These are phyloP conservation scores for Marmota monax DNA, from an alignment of 2,113 vertebrate genomes.

Conservation along the genomic window DNA sequence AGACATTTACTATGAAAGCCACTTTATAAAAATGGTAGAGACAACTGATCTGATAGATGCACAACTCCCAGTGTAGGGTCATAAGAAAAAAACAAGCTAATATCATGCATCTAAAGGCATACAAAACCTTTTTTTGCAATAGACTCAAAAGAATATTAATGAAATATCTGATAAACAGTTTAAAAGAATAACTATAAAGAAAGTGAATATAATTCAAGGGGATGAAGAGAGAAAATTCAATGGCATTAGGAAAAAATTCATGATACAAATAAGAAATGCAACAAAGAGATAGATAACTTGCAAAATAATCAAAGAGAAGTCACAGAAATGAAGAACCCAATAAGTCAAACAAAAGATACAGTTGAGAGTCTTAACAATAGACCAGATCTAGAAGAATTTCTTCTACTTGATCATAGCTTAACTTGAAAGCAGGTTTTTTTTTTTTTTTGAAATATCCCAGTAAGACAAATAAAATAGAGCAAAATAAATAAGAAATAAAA, in stretches of 20 bases:
- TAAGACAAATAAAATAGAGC: background rate
- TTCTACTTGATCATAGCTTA: background rate
- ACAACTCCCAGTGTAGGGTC: background rate
- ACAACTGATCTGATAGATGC: background rate
- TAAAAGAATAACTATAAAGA: background rate
- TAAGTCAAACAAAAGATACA: background rate
- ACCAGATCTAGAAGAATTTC: background rate
- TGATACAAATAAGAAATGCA: background rate
- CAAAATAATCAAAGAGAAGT: background rate
- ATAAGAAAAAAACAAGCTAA: background rate
- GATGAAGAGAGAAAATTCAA: background rate
- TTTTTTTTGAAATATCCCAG: background rate
- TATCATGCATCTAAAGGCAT: background rate
- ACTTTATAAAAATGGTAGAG: background rate
- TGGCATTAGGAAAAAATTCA: background rate
- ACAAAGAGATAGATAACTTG: background rate
- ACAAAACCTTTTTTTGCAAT: background rate
- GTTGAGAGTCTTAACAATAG: background rate
- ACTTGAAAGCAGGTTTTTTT: background rate
- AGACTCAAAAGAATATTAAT: background rate
- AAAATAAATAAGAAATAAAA: background rate
- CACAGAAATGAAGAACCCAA: background rate
- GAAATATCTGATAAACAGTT: background rate
- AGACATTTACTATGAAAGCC: background rate
- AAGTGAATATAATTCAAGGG: background rate